Percentiles rank a stretch among this genome's conserved stretches.
These are phyloP conservation scores for Tenualosa thibaudeaui DNA, from an alignment of 2,797 vertebrate genomes.

Conservation along the genomic window DNA sequence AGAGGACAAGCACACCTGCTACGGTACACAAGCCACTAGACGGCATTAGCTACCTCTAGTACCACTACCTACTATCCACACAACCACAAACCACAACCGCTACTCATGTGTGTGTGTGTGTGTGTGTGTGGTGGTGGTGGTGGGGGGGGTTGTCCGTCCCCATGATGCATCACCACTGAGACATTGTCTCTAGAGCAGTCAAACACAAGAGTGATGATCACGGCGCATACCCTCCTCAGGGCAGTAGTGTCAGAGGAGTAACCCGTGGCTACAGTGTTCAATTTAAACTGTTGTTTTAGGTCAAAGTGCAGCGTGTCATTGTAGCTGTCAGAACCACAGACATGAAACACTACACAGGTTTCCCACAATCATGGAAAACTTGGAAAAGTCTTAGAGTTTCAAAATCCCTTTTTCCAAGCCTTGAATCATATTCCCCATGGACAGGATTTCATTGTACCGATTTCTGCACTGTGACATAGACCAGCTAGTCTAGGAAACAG, in stretches of 20 bases:
- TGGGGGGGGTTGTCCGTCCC: too few relatives aligned
- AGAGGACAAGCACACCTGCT: constrained; percentile 88
- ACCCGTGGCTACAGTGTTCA: neutral
- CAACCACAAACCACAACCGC: neutral
- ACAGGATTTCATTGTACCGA: too few relatives aligned
- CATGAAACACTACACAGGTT: neutral
- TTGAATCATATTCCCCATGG: neutral
- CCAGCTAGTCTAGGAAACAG: too few relatives aligned
- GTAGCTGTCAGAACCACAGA: neutral
- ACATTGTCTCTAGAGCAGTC: neutral
- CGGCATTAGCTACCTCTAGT: neutral
- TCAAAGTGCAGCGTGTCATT: neutral
- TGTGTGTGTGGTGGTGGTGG: too few relatives aligned
- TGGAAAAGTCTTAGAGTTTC: too few relatives aligned
- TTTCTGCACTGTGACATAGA: too few relatives aligned
- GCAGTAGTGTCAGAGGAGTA: neutral
- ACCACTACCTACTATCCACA: neutral
- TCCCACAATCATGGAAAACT: too few relatives aligned
- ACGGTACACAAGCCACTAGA: constrained; percentile 70
- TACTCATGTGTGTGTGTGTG: too few relatives aligned
- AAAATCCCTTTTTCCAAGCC: too few relatives aligned
- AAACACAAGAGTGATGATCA: neutral
- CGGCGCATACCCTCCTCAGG: neutral
- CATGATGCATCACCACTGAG: neutral
- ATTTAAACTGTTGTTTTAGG: neutral